Conservation (phyloP, 2,888 invertebrate species). For the Vandiemenella viatica region DNA sequence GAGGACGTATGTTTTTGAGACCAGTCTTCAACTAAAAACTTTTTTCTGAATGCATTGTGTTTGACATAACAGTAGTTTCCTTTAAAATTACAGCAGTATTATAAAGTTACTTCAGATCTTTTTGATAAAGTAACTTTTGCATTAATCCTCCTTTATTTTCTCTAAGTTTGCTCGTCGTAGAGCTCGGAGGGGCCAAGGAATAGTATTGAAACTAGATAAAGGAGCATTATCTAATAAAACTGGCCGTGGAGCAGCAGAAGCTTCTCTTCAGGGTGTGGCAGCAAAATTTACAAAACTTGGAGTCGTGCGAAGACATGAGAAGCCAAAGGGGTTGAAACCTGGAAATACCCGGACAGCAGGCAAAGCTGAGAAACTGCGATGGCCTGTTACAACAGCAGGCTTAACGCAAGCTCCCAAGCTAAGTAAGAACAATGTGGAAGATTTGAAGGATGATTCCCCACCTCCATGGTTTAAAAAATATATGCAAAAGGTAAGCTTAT, state of each 20-base stretch:
- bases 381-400: too few relatives aligned
- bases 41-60: too few relatives aligned
- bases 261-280: neutral
- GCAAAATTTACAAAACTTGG: neutral
- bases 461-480: constrained; percentile 28
- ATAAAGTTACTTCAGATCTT: too few relatives aligned
- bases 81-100: too few relatives aligned
- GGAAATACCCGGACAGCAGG: too few relatives aligned
- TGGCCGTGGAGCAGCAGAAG: neutral
- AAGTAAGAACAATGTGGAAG: neutral
- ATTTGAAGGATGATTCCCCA: constrained; percentile 17
- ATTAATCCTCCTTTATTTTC: too few relatives aligned
- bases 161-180: constrained; percentile 17
- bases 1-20: too few relatives aligned
- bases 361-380: too few relatives aligned
- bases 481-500: constrained; percentile 27
- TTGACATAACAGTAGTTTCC: too few relatives aligned
- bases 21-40: too few relatives aligned
- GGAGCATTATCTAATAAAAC: neutral
- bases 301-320: neutral
- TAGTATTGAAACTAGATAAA: constrained; percentile 25
- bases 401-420: neutral
- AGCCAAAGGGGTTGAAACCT: too few relatives aligned
- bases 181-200: constrained; percentile 26
- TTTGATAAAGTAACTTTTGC: too few relatives aligned